Base-by-base conservation (phyloP, 30 jellyfish, hydroid and myxozoan species). In the Turritopsis dohrnii region DNA sequence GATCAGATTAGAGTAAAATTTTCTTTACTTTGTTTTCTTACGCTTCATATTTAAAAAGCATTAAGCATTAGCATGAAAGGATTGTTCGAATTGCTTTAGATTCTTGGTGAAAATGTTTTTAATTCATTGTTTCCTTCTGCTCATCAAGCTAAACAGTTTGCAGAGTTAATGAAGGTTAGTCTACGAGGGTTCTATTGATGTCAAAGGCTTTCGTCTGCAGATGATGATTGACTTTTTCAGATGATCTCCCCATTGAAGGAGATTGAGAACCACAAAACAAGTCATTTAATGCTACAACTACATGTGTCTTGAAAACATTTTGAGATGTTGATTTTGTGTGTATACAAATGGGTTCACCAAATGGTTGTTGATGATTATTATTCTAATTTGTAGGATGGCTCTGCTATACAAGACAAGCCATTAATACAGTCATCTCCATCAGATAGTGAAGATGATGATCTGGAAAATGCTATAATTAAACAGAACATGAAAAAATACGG, bases 41-140 rank as follows among this genome's bases (percentile, higher is more conserved):
- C 5, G 13, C 5, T 41, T 41, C 60, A 41, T 41, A 3, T 41
- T 13, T 41, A 13, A 41, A 41, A 41, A 3, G 60, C 60, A 41
- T 3, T 66, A 4, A n/a, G 17, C 9, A 7, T 66, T 17, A 27
- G 28, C 18, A 21, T 54, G 29, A 17, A 26, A 22, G 69, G 65
- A 28, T 28, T 18, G 18, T 76, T 76, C 53, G 84, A 29, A 17
- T 22, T 23, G 18, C 28, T 53, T 54, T 80, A 80, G 79, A 21
- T 52, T 52, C 1, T 80, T 53, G 52, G 83, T 80, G 87, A 71
- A 52, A 80, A 76, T 26, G 21, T 80, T 65, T 80, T 80, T 65
- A 71, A 80, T 81, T 53, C 87, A 53, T 81, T 80, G 7, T 80
- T 80, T 28, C 87, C 83, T 13, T 26, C 83, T 26, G 83, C 83